Percentiles rank a stretch among this genome's conserved stretches.
Evolutionary conservation across 2,888 invertebrate species (phyloP).

Genomic region (Lomographa bimaculata): DNA sequence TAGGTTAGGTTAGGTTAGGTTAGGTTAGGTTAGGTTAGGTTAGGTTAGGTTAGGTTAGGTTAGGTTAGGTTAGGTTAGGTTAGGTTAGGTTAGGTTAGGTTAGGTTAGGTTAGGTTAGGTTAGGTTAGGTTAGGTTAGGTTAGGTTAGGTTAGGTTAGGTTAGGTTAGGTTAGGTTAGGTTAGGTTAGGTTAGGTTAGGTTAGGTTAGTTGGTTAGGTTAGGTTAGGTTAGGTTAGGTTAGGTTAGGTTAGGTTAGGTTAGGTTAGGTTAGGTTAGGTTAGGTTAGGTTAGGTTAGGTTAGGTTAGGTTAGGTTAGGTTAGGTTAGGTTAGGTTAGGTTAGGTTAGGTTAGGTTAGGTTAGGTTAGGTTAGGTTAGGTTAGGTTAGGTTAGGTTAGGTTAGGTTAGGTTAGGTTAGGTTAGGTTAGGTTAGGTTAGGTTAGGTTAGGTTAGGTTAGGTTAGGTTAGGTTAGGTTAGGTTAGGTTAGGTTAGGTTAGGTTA

Average conservation of each 20-base stretch:
- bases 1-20: slow-evolving; percentile 22
- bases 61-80: slow-evolving; percentile 27
- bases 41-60: slow-evolving; percentile 27
- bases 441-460: slow-evolving; percentile 10
- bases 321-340: slow-evolving; percentile 5
- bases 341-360: slow-evolving; percentile 5
- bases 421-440: slow-evolving; percentile 14
- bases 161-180: slow-evolving; percentile 31
- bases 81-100: slow-evolving; percentile 31
- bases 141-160: slow-evolving; percentile 28
- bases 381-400: slow-evolving; percentile 8
- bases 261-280: slow-evolving; percentile 24
- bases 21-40: slow-evolving; percentile 27
- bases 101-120: slow-evolving; percentile 26
- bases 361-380: slow-evolving; percentile 7
- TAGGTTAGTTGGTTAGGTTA: slow-evolving; percentile 16
- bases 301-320: slow-evolving; percentile 5
- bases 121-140: slow-evolving; percentile 26
- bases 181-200: slow-evolving; percentile 32
- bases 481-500: slow-evolving; percentile 14
- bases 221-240: slow-evolving; percentile 9
- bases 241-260: slow-evolving; percentile 24
- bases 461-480: slow-evolving; percentile 10
- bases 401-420: slow-evolving; percentile 13
- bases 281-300: slow-evolving; percentile 16